Evolutionary conservation across 2,797 vertebrate genomes (phyloP), one percentile per base, ranked within the genome.

Genomic region (Xenopus petersii): DNA sequence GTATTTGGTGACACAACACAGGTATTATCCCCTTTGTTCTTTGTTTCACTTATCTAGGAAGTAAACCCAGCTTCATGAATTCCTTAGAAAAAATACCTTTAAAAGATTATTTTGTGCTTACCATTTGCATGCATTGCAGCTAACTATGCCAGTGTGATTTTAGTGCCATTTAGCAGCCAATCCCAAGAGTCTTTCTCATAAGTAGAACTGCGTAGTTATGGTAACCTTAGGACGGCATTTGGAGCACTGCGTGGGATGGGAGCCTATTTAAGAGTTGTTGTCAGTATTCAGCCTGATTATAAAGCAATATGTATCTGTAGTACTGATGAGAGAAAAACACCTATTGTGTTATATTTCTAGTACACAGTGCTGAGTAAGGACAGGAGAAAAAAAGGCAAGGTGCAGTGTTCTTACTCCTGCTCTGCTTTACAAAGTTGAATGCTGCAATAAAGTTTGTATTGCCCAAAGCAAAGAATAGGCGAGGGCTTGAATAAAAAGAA

Each of bases 171-270:
- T 61, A 24, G 26, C 9, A 72, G 42, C 36, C 42, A 75, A 54
- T 70, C 58, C 21, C 60, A 12, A 12, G 58, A 36, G 2, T 33
- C 42, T 67, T 67, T 63, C 15, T 48, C 54, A 49, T 7, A 7
- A 21, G 58, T 62, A 56, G 65, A 79, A 75, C 26, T 4, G 26
- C 66, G 70, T 71, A 73, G 58, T 71, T 75, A 71, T 55, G 60
- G 74, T 70, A 67, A 55, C 74, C 72, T 77, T 75, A 69, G 75
- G 69, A 73, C 46, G 81, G 73, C 12, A 64, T 82, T 55, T 46
- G 60, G 58, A 73, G 75, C 49, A 60, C 71, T 69, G 76, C 64
- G 76, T 78, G 76, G 71, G 76, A 33, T 78, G 76, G 71, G 76
- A 33, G 76, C 65, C 62, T 73, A 62, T 47, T 13, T 66, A 78